Conservation (phyloP, 2,113 vertebrate species). For the Herpailurus yagouaroundi region DNA sequence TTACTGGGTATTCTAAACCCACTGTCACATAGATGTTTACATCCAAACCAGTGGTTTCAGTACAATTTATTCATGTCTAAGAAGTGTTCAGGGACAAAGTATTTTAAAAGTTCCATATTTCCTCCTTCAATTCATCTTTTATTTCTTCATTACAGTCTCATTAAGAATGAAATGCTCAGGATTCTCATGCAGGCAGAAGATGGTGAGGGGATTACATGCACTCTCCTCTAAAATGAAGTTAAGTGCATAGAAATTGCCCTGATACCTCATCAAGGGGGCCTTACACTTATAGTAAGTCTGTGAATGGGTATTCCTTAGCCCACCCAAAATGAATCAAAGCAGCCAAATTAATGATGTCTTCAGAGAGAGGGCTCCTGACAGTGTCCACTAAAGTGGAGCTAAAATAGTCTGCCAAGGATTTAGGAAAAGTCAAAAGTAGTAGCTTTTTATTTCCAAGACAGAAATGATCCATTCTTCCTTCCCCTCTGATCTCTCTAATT, state of each 20-base stretch:
- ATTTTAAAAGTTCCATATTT: background rate
- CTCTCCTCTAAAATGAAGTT: background rate
- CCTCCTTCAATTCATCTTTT: background rate
- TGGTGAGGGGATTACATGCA: background rate
- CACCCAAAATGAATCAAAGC: conserved; percentile 39
- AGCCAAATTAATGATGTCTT: background rate
- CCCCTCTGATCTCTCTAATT: background rate
- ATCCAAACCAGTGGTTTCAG: background rate
- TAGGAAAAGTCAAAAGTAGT: conserved; percentile 23
- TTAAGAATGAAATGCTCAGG: background rate
- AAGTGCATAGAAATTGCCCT: background rate
- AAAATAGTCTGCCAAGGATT: background rate
- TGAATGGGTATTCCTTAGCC: background rate
- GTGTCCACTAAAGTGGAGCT: background rate
- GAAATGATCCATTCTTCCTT: background rate
- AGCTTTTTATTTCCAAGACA: conserved; percentile 14
- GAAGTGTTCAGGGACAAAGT: background rate
- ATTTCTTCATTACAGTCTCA: background rate
- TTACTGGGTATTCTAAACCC: background rate
- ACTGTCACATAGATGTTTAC: background rate
- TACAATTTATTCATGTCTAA: background rate
- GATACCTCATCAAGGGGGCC: background rate
- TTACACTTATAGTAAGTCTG: background rate
- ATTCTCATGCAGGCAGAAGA: background rate
- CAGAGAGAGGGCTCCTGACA: background rate